Evolutionary conservation across 2,888 invertebrate species (phyloP), one percentile per base, ranked within the genome.

Genomic region (Iselma pallidipennis): DNA sequence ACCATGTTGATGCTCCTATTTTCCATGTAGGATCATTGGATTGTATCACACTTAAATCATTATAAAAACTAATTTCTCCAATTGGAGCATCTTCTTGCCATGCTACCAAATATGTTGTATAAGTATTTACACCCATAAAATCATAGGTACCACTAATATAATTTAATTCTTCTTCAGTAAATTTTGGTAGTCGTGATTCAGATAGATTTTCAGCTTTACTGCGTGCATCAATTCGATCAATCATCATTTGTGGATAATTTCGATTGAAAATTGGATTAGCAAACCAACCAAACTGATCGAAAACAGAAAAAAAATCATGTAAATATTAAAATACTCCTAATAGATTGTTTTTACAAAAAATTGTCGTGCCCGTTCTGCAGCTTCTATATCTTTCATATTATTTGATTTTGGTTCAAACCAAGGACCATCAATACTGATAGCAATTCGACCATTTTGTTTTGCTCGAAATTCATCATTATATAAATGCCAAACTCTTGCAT

Each of bases 111-210:
- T 81, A 80, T 0, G 88, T 84, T 0, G 90, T 88, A 74, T 93
- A 94, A 55, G 88, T 85, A 76, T 93, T 93, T n/a, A 92, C 76
- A 0, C 91, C 92, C 56, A 92, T 82, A 78, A 89, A 91, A 76
- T 94, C 92, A 1, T 84, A 83, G 0, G 91, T 87, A 0, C 85
- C 88, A 25, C 79, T 80, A 26, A 92, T 85, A 55, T 82, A 80
- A 9, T 81, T 75, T 3, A 89, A 81, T 81, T 91, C 90, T 25
- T 86, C 82, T 0, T 71, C 16, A 0, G 86, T 87, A 71, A 90
- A 88, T 59, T 73, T 74, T 0, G 90, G 90, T 6, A 91, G 80
- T 9, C 89, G 84, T 0, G 90, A 89, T n/a, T 83, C 80, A 0
- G 80, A 73, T 68, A 83, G 88, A 23, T 69, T 70, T 63, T 70